These are phyloP conservation scores for Athetis lepigone DNA, from an alignment of 2,888 invertebrate species.

Conservation along the genomic window DNA sequence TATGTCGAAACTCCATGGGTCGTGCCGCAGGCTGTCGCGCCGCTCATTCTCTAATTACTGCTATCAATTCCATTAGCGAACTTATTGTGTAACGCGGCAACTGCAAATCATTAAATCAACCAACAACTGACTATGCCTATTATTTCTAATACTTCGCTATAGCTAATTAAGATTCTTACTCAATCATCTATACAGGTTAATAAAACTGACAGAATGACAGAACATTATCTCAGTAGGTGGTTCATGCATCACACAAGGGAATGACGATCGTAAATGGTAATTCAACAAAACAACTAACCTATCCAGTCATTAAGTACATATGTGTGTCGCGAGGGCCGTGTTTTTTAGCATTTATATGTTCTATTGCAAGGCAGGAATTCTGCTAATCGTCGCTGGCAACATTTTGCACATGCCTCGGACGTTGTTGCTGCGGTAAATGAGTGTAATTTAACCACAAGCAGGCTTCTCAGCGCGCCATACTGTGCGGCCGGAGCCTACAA, in stretches of 20 bases:
- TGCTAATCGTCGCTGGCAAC: constrained; percentile 87
- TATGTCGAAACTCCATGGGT: constrained; percentile 74
- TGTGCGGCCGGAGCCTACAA: constrained; percentile 56
- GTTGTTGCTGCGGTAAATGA: constrained; percentile 84
- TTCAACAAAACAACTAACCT: constrained; percentile 78
- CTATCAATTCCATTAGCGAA: constrained; percentile 79
- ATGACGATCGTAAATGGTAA: constrained; percentile 78
- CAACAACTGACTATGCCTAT: constrained; percentile 39
- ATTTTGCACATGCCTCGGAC: constrained; percentile 84
- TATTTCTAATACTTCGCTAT: constrained; percentile 41
- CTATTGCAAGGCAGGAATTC: constrained; percentile 87
- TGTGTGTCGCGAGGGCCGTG: constrained; percentile 83
- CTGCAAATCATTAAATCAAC: constrained; percentile 66
- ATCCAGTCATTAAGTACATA: constrained; percentile 71
- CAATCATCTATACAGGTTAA: constrained; percentile 48
- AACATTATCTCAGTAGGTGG: constrained; percentile 75
- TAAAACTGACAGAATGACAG: constrained; percentile 53
- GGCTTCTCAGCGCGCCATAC: constrained; percentile 71
- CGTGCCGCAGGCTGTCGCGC: constrained; percentile 69
- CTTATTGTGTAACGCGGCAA: constrained; percentile 72
- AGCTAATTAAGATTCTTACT: constrained; percentile 56
- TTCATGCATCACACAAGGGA: constrained; percentile 67
- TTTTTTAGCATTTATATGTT: constrained; percentile 86
- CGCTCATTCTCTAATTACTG: constrained; percentile 82
- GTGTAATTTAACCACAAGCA: constrained; percentile 85